Evolutionary conservation across 2,797 vertebrate species (phyloP).

Genomic region (Parauchenoglanis punctatus): DNA sequence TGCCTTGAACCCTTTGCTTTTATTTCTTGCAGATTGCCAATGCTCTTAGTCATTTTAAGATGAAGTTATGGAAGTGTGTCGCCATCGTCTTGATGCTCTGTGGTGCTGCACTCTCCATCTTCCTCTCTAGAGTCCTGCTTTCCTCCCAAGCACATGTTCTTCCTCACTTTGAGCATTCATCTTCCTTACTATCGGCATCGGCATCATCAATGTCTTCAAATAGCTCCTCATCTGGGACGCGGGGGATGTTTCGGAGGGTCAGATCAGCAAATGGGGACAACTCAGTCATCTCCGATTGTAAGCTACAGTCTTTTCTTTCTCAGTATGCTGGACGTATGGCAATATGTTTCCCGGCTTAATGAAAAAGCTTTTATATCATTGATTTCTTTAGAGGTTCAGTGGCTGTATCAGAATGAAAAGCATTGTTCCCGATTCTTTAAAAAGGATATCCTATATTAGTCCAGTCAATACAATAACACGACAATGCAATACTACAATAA

Average conservation of each 20-base stretch:
- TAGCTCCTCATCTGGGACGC: slow-evolving; percentile 31
- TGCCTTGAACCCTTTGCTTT: not conserved
- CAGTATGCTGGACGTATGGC: not conserved
- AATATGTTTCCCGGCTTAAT: not conserved
- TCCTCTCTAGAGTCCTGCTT: slow-evolving; percentile 78
- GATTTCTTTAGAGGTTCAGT: not conserved
- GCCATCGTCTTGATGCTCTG: slow-evolving; percentile 82
- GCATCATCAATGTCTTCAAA: slow-evolving; percentile 40
- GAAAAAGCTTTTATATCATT: not conserved
- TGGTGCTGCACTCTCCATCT: slow-evolving; percentile 80
- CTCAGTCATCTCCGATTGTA: slow-evolving; percentile 81
- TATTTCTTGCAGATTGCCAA: slow-evolving; percentile 76
- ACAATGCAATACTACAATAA: slow-evolving; percentile 19
- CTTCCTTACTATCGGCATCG: slow-evolving; percentile 23
- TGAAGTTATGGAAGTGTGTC: slow-evolving; percentile 88
- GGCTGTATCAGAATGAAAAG: not conserved
- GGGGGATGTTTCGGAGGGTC: slow-evolving; percentile 68
- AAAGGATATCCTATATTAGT: not conserved
- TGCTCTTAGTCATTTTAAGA: slow-evolving; percentile 80
- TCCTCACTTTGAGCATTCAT: slow-evolving; percentile 24
- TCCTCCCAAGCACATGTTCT: slow-evolving; percentile 61
- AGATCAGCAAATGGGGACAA: slow-evolving; percentile 72
- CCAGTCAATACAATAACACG: slow-evolving; percentile 4
- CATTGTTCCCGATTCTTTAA: not conserved
- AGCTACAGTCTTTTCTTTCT: slow-evolving; percentile 55